Evolutionary conservation across 64 coral and sea anemone species (phyloP), one percentile per base, ranked within the genome.

Genomic region (Astreopora myriophthalma): DNA sequence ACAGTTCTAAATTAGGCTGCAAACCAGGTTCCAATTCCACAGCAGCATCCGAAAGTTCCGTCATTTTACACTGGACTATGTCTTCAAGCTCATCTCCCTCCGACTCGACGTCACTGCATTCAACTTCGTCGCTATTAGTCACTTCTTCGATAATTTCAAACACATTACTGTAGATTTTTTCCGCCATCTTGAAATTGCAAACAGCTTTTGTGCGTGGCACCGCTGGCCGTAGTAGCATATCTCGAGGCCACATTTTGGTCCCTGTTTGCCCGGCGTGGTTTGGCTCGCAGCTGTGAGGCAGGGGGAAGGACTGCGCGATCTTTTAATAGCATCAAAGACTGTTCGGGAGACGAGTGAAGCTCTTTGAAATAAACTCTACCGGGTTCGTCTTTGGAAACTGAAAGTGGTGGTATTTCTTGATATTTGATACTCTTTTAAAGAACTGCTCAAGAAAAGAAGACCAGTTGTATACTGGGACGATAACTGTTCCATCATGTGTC

Each of bases 81-180:
- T 72, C 33, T 35, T 73, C 33, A 73, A 72, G 10, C 19, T 7
- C 31, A 72, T 73, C 69, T 73, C 69, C 69, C 69, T 73, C 33
- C 1, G 48, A 60, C 9, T 83, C 48, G 55, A 16, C 28, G 13
- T 83, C 79, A 33, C 79, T 62, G 52, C 62, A 27, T 83, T 62
- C 51, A 62, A 26, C 26, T 13, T 60, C 16, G 27, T 61, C 79
- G 17, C 33, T 37, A 60, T 82, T 16, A 62, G 79, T 83, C 51
- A 80, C 76, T 57, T 80, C 48, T 57, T 80, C 76, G 8, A 80
- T 80, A 57, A 80, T 40, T 80, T 80, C 42, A 5, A 80, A 64
- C 49, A 83, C 49, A 83, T 57, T 82, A 27, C 37, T 36, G 34
- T 36, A 73, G 0, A 36, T 73, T 37, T 73, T 73, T 16, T 32